Percentiles rank a stretch among this genome's conserved stretches.
Conservation (phyloP, 2,797 vertebrate species). For the Paramormyrops hopkinsi region DNA sequence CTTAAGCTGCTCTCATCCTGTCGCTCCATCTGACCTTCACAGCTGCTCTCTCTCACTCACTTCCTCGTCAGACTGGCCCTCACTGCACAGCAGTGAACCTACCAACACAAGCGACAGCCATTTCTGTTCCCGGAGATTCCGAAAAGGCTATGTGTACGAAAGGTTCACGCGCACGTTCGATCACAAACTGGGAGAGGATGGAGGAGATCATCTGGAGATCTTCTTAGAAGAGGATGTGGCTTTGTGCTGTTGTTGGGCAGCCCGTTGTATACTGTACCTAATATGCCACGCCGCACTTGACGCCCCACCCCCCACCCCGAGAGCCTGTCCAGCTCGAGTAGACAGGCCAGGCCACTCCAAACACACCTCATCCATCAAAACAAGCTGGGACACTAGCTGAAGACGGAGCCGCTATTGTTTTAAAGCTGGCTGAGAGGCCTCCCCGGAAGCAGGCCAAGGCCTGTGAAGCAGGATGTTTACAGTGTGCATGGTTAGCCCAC, state of each 20-base stretch:
- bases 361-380: background rate
- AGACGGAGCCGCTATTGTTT: background rate
- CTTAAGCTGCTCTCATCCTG: background rate
- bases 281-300: too few relatives aligned
- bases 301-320: background rate
- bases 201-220: background rate
- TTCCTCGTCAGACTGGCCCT: background rate
- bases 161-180: background rate
- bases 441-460: background rate
- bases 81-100: background rate
- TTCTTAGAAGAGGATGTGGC: background rate
- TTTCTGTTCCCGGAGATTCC: background rate
- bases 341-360: background rate
- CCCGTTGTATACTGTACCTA: background rate
- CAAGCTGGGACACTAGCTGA: background rate
- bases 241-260: background rate
- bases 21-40: background rate
- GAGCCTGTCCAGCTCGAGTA: background rate
- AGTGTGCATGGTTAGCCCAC: conserved; percentile 14
- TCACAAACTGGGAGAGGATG: background rate
- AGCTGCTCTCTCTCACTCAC: background rate
- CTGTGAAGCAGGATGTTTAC: conserved; percentile 36
- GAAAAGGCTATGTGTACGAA: background rate
- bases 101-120: background rate
- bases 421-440: conserved; percentile 19